Conservation (phyloP, 2,113 vertebrate genomes). For the Corvus moneduloides region DNA sequence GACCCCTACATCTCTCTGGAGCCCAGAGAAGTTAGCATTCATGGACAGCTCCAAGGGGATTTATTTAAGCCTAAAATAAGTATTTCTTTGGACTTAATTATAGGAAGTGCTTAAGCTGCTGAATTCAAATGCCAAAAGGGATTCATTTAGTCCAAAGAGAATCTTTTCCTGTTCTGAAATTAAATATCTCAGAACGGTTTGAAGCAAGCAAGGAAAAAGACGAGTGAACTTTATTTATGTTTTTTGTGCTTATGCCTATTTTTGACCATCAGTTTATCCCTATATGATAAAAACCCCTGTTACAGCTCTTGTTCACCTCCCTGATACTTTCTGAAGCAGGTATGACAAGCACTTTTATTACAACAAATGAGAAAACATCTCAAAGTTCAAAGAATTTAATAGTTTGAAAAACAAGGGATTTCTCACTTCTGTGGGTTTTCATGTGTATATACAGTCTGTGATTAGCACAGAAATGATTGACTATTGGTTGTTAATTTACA, state of each 20-base stretch:
- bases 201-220: background rate
- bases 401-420: background rate
- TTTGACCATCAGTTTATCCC: background rate
- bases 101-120: slow-evolving; percentile 57
- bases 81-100: slow-evolving; percentile 61
- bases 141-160: slow-evolving; percentile 52
- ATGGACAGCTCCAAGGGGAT: slow-evolving; percentile 63
- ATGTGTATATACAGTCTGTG: background rate
- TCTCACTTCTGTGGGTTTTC: background rate
- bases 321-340: background rate
- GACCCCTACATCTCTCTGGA: slow-evolving; percentile 15
- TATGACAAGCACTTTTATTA: background rate
- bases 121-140: slow-evolving; percentile 48
- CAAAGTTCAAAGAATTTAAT: background rate
- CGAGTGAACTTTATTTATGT: background rate
- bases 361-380: background rate
- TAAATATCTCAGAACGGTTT: slow-evolving; percentile 42
- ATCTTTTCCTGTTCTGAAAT: slow-evolving; percentile 67
- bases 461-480: background rate
- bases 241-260: background rate
- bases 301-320: background rate
- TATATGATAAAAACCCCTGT: rapidly evolving
- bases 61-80: slow-evolving; percentile 69
- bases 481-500: background rate
- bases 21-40: slow-evolving; percentile 43